Conservation (phyloP, 2,113 vertebrate species). For the Lepidothrix coronata region DNA sequence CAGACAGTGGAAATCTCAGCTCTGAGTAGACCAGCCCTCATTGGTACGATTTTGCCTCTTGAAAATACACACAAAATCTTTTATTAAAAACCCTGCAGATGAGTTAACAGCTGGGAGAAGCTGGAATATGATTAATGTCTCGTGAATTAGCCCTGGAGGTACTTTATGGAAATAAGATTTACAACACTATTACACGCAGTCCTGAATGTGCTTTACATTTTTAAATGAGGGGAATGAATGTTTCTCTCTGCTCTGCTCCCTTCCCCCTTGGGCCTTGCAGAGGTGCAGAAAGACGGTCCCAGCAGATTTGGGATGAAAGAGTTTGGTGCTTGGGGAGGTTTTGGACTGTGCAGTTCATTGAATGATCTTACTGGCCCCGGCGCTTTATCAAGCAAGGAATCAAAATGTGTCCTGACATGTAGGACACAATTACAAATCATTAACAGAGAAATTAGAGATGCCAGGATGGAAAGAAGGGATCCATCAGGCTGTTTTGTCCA, state of each 20-base stretch:
- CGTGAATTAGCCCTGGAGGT: slow-evolving; percentile 54
- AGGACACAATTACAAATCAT: slow-evolving; percentile 32
- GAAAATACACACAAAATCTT: slow-evolving; percentile 41
- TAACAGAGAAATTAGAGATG: slow-evolving; percentile 39
- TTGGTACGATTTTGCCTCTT: neutral
- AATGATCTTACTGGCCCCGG: neutral
- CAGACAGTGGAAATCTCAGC: neutral
- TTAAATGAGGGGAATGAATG: slow-evolving; percentile 21
- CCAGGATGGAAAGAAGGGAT: neutral
- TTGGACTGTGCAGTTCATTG: neutral
- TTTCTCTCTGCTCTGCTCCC: neutral
- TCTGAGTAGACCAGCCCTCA: neutral
- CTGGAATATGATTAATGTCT: slow-evolving; percentile 55
- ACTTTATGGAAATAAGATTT: slow-evolving; percentile 59
- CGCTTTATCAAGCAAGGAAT: neutral
- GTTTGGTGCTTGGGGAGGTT: neutral
- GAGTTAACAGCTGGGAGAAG: slow-evolving; percentile 59
- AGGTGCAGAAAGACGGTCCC: neutral
- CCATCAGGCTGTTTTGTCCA: neutral
- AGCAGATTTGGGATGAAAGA: neutral
- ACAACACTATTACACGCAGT: slow-evolving; percentile 31
- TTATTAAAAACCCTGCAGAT: slow-evolving; percentile 40
- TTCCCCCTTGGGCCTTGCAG: neutral
- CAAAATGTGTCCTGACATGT: slow-evolving; percentile 34
- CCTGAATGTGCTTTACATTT: slow-evolving; percentile 49